Evolutionary conservation across 2,113 vertebrate species (phyloP).

Genomic region (Phoenicopterus ruber): DNA sequence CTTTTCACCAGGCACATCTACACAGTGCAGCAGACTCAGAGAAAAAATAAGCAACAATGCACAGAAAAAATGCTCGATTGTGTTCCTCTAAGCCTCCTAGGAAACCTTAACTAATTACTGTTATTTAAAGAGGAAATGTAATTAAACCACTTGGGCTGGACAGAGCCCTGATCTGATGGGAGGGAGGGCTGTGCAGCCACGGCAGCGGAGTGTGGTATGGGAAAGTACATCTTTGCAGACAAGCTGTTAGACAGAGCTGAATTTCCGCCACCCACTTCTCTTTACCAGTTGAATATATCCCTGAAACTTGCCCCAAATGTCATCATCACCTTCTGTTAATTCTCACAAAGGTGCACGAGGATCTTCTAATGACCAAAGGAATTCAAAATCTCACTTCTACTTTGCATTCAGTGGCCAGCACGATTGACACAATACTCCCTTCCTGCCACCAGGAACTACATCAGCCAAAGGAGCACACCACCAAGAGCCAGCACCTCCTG

Average conservation of each 20-base stretch:
- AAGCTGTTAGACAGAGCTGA: not conserved
- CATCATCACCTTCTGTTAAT: not conserved
- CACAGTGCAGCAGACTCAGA: not conserved
- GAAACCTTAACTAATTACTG: not conserved
- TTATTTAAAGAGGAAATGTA: constrained; percentile 9
- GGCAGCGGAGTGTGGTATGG: fast-evolving
- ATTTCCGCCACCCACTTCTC: not conserved
- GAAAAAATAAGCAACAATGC: not conserved
- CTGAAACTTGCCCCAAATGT: not conserved
- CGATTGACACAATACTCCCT: fast-evolving
- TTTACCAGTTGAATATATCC: not conserved
- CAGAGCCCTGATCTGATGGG: not conserved
- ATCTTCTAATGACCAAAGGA: not conserved
- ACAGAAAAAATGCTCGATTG: not conserved
- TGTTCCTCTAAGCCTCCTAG: not conserved
- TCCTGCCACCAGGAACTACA: not conserved
- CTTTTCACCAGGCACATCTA: not conserved
- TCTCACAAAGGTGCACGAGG: not conserved
- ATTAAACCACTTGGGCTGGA: not conserved
- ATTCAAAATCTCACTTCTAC: not conserved
- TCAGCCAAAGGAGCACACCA: not conserved
- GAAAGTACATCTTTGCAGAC: not conserved
- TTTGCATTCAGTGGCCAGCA: not conserved
- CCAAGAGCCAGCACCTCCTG: not conserved
- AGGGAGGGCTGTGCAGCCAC: not conserved